Percentiles rank a stretch among this genome's conserved stretches.
phyloP scores from a whole-genome alignment of 2,797 vertebrate species.

The Pseudotriccus pelzelni region DNA sequence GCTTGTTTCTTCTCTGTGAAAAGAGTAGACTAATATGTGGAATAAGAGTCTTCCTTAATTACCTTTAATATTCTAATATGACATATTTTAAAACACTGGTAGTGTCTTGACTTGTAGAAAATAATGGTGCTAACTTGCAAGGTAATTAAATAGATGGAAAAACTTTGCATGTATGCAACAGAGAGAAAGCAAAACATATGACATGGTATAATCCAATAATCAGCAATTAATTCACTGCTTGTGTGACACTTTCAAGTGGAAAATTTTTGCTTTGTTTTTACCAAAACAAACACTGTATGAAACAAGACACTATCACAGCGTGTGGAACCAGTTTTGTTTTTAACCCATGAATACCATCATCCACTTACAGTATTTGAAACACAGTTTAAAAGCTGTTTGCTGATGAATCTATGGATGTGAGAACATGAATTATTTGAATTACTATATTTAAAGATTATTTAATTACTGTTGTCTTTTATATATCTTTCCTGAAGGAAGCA shows the following conservation, averaged over 20 bases:
- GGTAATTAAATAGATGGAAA: background rate
- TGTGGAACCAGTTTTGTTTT: background rate
- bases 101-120: background rate
- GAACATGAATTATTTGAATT: background rate
- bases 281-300: background rate
- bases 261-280: background rate
- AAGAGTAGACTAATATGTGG: background rate
- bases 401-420: background rate
- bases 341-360: background rate
- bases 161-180: background rate
- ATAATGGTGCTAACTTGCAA: fast-evolving
- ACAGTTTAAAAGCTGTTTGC: background rate
- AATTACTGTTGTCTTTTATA: background rate
- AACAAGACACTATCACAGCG: background rate
- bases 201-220: background rate
- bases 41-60: background rate
- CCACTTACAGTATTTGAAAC: background rate
- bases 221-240: background rate
- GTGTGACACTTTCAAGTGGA: background rate
- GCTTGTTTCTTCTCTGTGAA: background rate
- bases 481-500: background rate
- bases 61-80: background rate
- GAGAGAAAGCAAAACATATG: background rate
- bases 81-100: background rate
- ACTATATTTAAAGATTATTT: background rate